Evolutionary conservation across 1,140 invertebrate species (phyloP).

Genomic region (Anthonomus grandis): DNA sequence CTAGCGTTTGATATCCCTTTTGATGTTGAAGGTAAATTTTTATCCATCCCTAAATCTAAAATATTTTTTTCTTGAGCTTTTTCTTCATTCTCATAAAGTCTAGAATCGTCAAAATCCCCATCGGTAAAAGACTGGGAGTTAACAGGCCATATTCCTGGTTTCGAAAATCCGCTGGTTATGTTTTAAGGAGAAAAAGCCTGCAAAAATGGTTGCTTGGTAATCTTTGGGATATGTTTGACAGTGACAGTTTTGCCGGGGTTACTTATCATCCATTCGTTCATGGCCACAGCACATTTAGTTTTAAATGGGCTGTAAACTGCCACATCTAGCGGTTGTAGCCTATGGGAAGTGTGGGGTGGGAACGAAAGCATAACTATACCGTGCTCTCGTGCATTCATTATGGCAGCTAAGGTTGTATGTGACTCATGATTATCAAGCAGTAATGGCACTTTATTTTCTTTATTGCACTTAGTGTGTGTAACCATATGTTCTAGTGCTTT

Average conservation of each 20-base stretch:
- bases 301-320: slow-evolving; percentile 38
- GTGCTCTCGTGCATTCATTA: slow-evolving; percentile 30
- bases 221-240: no score
- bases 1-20: no score
- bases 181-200: no score
- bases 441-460: slow-evolving; percentile 34
- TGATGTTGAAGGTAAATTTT: no score
- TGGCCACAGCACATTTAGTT: slow-evolving; percentile 17
- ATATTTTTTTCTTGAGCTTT: no score
- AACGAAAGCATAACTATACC: slow-evolving; percentile 48
- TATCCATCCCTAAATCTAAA: no score
- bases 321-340: slow-evolving; percentile 46
- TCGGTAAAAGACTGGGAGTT: no score
- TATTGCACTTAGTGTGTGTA: slow-evolving; percentile 33
- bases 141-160: no score
- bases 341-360: slow-evolving; percentile 48
- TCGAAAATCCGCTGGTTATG: no score
- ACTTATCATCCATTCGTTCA: slow-evolving; percentile 26
- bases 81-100: no score
- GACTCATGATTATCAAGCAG: slow-evolving; percentile 45
- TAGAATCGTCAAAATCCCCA: no score
- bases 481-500: slow-evolving; percentile 48
- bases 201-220: no score
- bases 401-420: slow-evolving; percentile 9
- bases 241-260: slow-evolving; percentile 32